These are phyloP conservation scores for Monoplex corrugatus DNA, from an alignment of 2,888 invertebrate genomes.

Conservation along the genomic window DNA sequence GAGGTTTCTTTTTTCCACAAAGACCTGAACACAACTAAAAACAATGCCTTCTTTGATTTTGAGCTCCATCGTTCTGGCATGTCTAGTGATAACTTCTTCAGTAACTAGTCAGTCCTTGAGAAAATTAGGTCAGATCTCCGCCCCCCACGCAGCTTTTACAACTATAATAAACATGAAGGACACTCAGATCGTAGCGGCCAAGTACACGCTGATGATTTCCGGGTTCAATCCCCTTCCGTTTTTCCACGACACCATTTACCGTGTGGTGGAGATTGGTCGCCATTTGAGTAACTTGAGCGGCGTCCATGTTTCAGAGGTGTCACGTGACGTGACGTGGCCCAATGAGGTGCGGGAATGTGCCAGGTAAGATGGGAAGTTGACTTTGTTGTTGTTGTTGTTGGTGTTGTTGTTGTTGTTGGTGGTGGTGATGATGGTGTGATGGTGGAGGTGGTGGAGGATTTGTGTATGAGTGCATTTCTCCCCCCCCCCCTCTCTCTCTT, in stretches of 20 bases:
- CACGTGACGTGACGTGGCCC: slow-evolving; percentile 53
- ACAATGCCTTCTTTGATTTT: neutral
- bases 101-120: neutral
- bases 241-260: slow-evolving; percentile 47
- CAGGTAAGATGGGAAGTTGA: slow-evolving; percentile 26
- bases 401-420: neutral
- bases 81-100: neutral
- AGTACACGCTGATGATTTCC: slow-evolving; percentile 49
- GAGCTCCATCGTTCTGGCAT: neutral
- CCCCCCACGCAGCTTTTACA: slow-evolving; percentile 57
- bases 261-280: slow-evolving; percentile 50
- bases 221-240: slow-evolving; percentile 50
- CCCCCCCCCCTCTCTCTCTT: too few relatives aligned
- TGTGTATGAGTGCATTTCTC: too few relatives aligned
- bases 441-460: too few relatives aligned
- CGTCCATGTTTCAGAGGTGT: neutral
- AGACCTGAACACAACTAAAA: neutral
- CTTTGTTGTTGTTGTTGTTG: neutral
- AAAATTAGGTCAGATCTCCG: slow-evolving; percentile 54
- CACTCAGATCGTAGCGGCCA: neutral
- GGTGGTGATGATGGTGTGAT: too few relatives aligned
- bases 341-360: slow-evolving; percentile 52
- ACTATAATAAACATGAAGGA: slow-evolving; percentile 53
- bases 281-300: slow-evolving; percentile 32
- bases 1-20: too few relatives aligned